Conservation (phyloP, 2,888 invertebrate species). For the Sinotaia quadrata region DNA sequence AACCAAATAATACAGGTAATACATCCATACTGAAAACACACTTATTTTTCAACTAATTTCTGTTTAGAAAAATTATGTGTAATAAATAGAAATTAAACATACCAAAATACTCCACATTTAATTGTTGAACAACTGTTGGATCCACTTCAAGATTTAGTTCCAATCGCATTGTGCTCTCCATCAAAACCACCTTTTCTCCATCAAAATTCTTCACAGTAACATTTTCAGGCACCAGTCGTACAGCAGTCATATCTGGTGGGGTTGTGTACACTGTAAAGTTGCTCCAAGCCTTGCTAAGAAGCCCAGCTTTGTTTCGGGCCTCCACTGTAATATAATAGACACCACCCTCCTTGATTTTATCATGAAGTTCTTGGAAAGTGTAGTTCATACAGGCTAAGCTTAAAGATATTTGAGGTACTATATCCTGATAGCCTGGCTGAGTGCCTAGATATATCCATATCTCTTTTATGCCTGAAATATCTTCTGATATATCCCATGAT, state of each 20-base stretch:
- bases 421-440: not conserved
- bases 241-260: not conserved
- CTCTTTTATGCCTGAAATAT: slow-evolving; percentile 40
- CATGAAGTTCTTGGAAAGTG: not conserved
- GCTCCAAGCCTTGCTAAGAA: not conserved
- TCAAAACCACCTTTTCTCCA: not conserved
- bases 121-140: not conserved
- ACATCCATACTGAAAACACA: too few relatives aligned
- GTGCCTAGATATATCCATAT: slow-evolving; percentile 41
- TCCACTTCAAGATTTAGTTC: slow-evolving; percentile 4
- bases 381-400: not conserved
- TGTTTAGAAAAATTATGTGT: too few relatives aligned
- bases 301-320: slow-evolving; percentile 6
- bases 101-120: slow-evolving; percentile 13
- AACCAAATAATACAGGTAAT: too few relatives aligned
- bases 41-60: too few relatives aligned
- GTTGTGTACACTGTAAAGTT: slow-evolving; percentile 17
- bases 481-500: slow-evolving; percentile 49
- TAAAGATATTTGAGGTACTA: not conserved
- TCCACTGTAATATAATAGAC: slow-evolving; percentile 8
- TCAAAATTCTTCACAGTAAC: not conserved
- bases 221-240: not conserved
- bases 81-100: too few relatives aligned
- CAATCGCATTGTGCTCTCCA: not conserved
- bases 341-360: not conserved